Conservation (phyloP, 2,113 vertebrate species). For the Myrmecobius fasciatus region DNA sequence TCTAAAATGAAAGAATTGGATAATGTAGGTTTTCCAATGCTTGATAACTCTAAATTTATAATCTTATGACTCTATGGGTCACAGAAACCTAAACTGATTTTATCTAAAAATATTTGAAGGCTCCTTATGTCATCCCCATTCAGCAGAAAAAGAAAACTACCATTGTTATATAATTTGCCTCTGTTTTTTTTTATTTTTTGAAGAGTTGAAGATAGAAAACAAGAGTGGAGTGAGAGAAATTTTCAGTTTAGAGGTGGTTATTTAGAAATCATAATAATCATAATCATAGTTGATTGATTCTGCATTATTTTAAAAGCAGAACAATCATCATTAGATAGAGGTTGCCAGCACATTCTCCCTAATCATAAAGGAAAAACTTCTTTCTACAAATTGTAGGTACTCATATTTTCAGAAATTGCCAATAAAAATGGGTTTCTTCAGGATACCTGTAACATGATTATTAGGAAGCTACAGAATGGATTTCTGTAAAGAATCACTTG, state of each 20-base stretch:
- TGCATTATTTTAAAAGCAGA: neutral
- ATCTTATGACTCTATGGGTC: neutral
- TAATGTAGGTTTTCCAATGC: neutral
- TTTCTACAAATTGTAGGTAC: neutral
- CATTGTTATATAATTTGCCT: neutral
- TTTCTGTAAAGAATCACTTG: fast-evolving
- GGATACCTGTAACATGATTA: neutral
- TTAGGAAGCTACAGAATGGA: neutral
- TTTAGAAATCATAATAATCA: neutral
- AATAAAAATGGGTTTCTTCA: neutral
- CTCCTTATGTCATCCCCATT: neutral
- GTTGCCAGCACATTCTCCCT: neutral
- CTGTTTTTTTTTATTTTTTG: neutral
- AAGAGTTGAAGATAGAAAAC: neutral
- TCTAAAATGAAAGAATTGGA: neutral
- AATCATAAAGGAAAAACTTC: neutral
- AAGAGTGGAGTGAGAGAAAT: neutral
- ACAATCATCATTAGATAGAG: neutral
- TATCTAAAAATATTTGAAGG: neutral
- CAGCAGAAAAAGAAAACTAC: neutral
- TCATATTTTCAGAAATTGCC: neutral
- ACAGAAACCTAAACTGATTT: neutral
- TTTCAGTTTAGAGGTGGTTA: neutral
- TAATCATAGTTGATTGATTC: neutral
- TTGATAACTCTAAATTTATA: neutral